A percentile compares a stretch with the other conserved stretches of the same genome.
Evolutionary conservation across 2,797 vertebrate genomes (phyloP).

Genomic region (Sebastiscus albofasciatus): DNA sequence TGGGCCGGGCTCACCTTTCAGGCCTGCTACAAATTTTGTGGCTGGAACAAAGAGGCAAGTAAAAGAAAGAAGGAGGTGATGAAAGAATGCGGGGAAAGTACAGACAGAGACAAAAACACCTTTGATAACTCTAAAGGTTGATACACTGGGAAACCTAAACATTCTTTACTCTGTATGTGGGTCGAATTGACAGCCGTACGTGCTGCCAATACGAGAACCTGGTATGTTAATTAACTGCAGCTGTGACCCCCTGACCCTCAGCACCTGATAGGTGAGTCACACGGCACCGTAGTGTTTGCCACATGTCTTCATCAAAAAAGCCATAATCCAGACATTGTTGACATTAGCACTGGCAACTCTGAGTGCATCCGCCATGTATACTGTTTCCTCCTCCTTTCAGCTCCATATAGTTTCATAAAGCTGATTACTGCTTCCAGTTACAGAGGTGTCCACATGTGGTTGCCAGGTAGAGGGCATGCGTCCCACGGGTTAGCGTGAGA

Average conservation of each 20-base stretch:
- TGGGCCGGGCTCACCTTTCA: slow-evolving; percentile 63
- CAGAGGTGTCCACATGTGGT: slow-evolving; percentile 49
- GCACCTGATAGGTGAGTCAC: slow-evolving; percentile 84
- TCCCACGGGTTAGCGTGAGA: slow-evolving; percentile 51
- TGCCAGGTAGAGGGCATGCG: slow-evolving; percentile 17
- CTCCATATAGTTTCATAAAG: slow-evolving; percentile 33
- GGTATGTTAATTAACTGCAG: slow-evolving; percentile 82
- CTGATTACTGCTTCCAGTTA: slow-evolving; percentile 15
- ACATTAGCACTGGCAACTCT: slow-evolving; percentile 33
- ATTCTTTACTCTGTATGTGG: slow-evolving; percentile 55
- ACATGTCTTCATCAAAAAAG: slow-evolving; percentile 65
- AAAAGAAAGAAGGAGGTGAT: slow-evolving; percentile 59
- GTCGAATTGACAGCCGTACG: slow-evolving; percentile 58
- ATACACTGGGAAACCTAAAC: slow-evolving; percentile 66
- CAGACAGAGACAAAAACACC: slow-evolving; percentile 66
- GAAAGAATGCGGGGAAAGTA: slow-evolving; percentile 60
- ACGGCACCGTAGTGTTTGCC: slow-evolving; percentile 57
- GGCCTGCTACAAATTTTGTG: slow-evolving; percentile 65
- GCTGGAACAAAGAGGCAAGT: slow-evolving; percentile 55
- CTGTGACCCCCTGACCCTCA: slow-evolving; percentile 76
- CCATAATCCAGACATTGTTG: slow-evolving; percentile 57
- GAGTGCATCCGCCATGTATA: slow-evolving; percentile 15
- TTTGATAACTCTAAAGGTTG: slow-evolving; percentile 60
- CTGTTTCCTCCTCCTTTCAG: slow-evolving; percentile 21
- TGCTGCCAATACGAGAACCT: slow-evolving; percentile 59